Conservation (phyloP, 2,113 vertebrate species). For the Eolophus roseicapilla region DNA sequence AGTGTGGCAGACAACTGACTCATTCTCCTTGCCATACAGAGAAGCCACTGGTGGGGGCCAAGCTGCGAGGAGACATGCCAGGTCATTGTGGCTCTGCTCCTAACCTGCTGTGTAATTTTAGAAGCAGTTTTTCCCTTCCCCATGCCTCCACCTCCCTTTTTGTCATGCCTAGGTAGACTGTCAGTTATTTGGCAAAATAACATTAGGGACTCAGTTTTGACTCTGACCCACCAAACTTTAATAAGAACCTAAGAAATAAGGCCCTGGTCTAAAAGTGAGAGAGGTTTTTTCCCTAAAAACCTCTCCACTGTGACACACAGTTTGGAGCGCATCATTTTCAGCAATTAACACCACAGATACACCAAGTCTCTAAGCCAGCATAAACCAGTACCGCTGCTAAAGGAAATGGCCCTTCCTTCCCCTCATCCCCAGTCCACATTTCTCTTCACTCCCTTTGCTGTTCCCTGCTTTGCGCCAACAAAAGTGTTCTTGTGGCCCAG, state of each 20-base stretch:
- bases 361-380: slow-evolving; percentile 18
- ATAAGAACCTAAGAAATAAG: not conserved
- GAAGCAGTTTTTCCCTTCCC: not conserved
- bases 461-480: not conserved
- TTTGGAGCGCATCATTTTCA: slow-evolving; percentile 32
- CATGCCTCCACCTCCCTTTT: not conserved
- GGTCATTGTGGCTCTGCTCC: not conserved
- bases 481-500: slow-evolving; percentile 20
- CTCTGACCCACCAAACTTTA: not conserved
- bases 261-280: not conserved
- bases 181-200: not conserved
- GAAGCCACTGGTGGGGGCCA: not conserved
- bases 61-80: not conserved
- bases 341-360: slow-evolving; percentile 54
- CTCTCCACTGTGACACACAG: not conserved
- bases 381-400: slow-evolving; percentile 8
- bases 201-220: not conserved
- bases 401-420: slow-evolving; percentile 52
- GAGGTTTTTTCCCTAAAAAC: slow-evolving; percentile 1
- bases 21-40: not conserved
- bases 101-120: not conserved
- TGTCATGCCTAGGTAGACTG: not conserved
- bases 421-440: slow-evolving; percentile 12
- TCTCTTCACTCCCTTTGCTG: not conserved
- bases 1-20: not conserved